Evolutionary conservation across 2,888 invertebrate species (phyloP).

Genomic region (Nomada flava): DNA sequence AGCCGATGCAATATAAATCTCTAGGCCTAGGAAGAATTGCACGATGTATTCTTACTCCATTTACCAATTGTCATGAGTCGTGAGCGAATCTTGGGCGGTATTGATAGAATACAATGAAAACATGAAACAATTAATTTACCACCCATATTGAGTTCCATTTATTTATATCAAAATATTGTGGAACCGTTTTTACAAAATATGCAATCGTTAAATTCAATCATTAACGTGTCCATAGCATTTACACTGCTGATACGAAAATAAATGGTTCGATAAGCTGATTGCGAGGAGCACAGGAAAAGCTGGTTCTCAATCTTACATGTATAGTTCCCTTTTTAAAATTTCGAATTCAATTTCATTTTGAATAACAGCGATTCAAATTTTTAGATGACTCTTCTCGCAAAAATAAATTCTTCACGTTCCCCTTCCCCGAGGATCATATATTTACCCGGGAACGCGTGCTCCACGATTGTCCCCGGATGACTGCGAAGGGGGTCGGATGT

Average conservation of each 20-base stretch:
- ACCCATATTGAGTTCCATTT: no score
- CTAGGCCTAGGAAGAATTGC: background rate
- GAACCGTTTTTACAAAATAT: no score
- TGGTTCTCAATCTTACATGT: background rate
- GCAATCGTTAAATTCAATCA: no score
- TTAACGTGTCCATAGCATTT: no score
- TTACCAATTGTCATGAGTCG: background rate
- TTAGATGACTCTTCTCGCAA: no score
- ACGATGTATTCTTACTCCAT: background rate
- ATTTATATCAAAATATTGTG: no score
- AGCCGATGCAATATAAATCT: background rate
- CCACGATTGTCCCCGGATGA: background rate
- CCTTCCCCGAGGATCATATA: no score
- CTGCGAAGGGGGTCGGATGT: slow-evolving; percentile 41
- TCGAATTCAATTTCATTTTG: background rate
- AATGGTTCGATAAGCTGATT: background rate
- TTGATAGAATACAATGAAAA: no score
- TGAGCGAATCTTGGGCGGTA: background rate
- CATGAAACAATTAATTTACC: no score
- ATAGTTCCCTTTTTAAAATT: background rate
- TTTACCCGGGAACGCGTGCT: background rate
- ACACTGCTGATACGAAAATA: background rate
- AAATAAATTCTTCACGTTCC: no score
- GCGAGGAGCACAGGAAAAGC: background rate
- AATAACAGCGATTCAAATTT: background rate